Conservation (phyloP, 1,140 invertebrate genomes). For the Thereuonema tuberculata region DNA sequence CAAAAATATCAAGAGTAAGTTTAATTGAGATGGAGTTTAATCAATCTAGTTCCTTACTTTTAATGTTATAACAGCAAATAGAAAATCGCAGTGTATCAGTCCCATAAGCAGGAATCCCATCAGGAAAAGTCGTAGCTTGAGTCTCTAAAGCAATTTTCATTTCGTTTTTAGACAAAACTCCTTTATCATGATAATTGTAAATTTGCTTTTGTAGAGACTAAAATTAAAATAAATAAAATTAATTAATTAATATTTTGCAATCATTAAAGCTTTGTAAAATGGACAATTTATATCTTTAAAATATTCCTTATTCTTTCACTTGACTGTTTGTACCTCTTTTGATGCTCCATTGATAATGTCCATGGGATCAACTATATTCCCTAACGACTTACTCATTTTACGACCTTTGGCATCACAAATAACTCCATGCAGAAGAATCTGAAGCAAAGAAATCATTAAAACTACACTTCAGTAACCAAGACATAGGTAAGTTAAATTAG, state of each 20-base stretch:
- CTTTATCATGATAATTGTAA: conserved; percentile 45
- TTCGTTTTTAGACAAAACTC: conserved; percentile 84
- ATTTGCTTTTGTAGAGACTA: conserved; percentile 50
- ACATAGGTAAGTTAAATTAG: too few species aligned
- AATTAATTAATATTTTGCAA: too few species aligned
- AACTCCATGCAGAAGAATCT: conserved; percentile 70
- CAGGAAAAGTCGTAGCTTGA: conserved; percentile 88
- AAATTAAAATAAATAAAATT: conserved; percentile 10
- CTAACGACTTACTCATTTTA: conserved; percentile 98
- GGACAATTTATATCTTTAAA: too few species aligned
- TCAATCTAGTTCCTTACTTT: conserved; percentile 47
- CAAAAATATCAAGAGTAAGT: too few species aligned
- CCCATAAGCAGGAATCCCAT: conserved; percentile 97
- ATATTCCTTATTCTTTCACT: too few species aligned
- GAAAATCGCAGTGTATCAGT: conserved; percentile 96
- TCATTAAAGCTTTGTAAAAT: too few species aligned
- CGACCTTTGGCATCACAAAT: conserved; percentile 94
- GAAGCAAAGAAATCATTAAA: too few species aligned
- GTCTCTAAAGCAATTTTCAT: conserved; percentile 66
- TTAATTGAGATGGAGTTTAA: too few species aligned
- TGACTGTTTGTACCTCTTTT: conserved; percentile 59
- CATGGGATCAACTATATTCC: conserved; percentile 96
- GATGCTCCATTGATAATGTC: conserved; percentile 87
- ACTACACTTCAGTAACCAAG: too few species aligned
- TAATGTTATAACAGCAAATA: conserved; percentile 80